Conservation (phyloP, 2,113 vertebrate genomes). For the Polypterus bichir region DNA sequence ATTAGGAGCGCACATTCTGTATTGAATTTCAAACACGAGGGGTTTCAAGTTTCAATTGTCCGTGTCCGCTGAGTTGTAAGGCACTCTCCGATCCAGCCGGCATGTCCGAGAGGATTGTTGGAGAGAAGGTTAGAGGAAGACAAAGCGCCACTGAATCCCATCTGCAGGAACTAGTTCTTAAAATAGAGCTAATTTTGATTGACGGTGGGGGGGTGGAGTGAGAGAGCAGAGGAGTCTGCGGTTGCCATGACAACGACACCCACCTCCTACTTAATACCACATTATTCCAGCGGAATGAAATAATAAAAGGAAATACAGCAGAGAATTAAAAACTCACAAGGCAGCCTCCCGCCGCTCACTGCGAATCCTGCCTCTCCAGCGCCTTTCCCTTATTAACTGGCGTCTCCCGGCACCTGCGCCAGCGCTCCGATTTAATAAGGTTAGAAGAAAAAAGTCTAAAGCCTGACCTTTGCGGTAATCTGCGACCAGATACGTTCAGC, state of each 20-base stretch:
- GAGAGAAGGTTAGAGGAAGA: no score
- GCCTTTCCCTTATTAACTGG: constrained; percentile 17
- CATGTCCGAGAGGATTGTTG: no score
- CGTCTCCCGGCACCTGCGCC: constrained; percentile 17
- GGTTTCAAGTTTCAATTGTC: no score
- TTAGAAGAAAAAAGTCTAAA: constrained; percentile 16
- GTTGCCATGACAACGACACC: constrained; percentile 16
- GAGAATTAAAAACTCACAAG: constrained; percentile 5
- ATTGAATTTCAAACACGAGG: no score
- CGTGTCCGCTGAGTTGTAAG: no score
- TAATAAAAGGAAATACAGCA: constrained; percentile 14
- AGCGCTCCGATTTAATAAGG: constrained; percentile 20
- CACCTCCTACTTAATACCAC: constrained; percentile 5
- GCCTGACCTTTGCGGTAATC: constrained; percentile 10
- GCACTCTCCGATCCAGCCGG: no score
- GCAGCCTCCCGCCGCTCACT: constrained; percentile 1
- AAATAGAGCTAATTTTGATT: constrained; percentile 13
- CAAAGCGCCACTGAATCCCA: not conserved
- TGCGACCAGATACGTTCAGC: constrained; percentile 7
- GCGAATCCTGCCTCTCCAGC: constrained; percentile 6
- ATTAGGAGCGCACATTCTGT: no score
- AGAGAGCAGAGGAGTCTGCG: constrained; percentile 6
- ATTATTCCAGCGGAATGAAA: constrained; percentile 9
- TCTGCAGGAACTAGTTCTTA: constrained; percentile 1
- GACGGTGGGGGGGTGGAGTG: not conserved